Evolutionary conservation across 1,140 invertebrate genomes (phyloP).

Genomic region (Drosophila leontia): DNA sequence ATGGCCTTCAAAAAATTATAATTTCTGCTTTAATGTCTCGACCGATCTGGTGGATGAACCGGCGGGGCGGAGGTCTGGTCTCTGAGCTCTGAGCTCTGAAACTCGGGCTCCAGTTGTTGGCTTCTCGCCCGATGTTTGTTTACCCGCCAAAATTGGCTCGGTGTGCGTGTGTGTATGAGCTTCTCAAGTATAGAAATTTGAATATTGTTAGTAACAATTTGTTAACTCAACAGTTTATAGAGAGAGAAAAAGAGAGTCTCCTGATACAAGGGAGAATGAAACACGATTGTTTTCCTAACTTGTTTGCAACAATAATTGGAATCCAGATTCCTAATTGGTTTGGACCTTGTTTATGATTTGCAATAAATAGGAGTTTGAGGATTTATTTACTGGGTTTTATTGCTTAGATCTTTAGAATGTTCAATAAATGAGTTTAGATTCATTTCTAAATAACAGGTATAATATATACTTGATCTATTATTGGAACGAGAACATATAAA

Average conservation of each 20-base stretch:
- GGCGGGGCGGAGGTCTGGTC: constrained; percentile 22
- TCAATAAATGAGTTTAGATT: neutral
- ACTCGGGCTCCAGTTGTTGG: constrained; percentile 37
- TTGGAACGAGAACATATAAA: neutral
- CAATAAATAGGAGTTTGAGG: neutral
- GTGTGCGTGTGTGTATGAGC: constrained; percentile 13
- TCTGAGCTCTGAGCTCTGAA: constrained; percentile 17
- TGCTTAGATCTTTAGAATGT: neutral
- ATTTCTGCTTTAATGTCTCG: constrained; percentile 73
- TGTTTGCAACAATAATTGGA: constrained; percentile 29
- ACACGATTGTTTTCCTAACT: constrained; percentile 33
- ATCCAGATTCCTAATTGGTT: constrained; percentile 23
- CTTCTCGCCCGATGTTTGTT: constrained; percentile 58
- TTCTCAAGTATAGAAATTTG: constrained; percentile 55
- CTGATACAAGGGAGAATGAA: neutral
- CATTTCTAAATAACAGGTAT: neutral
- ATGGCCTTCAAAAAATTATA: constrained; percentile 82
- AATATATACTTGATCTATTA: neutral
- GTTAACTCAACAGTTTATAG: constrained; percentile 58
- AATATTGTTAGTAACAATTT: constrained; percentile 75
- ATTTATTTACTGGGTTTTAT: neutral
- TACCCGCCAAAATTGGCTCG: constrained; percentile 24
- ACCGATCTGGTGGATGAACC: constrained; percentile 10
- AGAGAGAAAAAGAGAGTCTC: constrained; percentile 10
- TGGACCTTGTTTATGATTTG: constrained; percentile 12